Evolutionary conservation across 2,888 invertebrate species (phyloP).

Genomic region (Acanthoscelides obtectus): DNA sequence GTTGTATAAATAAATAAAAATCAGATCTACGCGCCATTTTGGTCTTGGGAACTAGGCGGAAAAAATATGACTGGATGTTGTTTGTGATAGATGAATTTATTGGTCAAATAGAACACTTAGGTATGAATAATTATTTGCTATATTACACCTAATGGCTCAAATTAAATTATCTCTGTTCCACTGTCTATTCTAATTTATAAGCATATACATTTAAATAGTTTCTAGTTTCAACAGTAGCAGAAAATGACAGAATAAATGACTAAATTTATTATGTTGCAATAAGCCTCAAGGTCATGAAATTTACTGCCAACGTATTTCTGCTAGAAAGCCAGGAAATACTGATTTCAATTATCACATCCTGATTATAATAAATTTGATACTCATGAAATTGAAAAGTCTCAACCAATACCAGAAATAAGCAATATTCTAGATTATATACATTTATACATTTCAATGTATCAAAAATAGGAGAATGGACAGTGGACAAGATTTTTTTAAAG

Average conservation of each 20-base stretch:
- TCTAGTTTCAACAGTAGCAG: neutral
- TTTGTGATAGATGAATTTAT: conserved; percentile 7
- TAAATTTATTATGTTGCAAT: too few species aligned
- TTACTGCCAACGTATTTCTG: neutral
- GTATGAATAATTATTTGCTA: conserved; percentile 7
- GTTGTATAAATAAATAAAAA: too few species aligned
- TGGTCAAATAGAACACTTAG: conserved; percentile 13
- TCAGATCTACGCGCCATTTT: too few species aligned
- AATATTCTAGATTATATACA: neutral
- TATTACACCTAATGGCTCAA: neutral
- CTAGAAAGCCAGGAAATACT: neutral
- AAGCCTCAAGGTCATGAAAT: too few species aligned
- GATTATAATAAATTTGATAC: neutral
- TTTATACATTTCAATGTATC: conserved; percentile 1
- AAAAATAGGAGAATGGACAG: conserved; percentile 6
- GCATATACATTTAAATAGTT: neutral
- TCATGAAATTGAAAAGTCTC: neutral
- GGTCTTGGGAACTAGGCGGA: too few species aligned
- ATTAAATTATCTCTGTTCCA: neutral
- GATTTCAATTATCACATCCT: neutral
- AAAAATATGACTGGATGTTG: too few species aligned
- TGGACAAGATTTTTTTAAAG: conserved; percentile 2
- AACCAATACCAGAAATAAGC: neutral
- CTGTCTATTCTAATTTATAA: conserved; percentile 2
- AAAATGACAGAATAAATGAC: too few species aligned